phyloP scores from a whole-genome alignment of 35 echinoderm and acorn worm genomes.

The Ophiothrix spiculata region DNA sequence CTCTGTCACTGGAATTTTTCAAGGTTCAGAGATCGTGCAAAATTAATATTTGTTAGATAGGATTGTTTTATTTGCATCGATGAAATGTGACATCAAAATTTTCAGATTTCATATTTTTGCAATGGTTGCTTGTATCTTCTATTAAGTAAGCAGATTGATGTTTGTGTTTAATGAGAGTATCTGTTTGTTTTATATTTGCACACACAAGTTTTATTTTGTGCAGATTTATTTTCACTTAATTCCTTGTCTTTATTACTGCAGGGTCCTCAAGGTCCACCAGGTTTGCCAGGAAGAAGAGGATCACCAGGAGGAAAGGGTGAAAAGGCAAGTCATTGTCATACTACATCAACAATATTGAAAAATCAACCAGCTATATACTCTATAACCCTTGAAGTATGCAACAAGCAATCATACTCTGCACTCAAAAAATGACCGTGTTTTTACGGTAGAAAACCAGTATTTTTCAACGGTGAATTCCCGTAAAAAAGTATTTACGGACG shows the following conservation, averaged over 20 bases:
- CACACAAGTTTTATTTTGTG: not conserved
- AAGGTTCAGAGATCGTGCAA: too few species aligned
- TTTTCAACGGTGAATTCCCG: too few species aligned
- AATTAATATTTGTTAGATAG: too few species aligned
- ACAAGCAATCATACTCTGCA: too few species aligned
- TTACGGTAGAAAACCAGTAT: too few species aligned
- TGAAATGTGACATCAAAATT: not conserved
- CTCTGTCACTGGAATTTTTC: too few species aligned
- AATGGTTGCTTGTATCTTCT: not conserved
- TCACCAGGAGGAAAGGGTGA: slow-evolving; percentile 23
- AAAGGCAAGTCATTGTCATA: slow-evolving; percentile 40
- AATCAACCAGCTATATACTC: too few species aligned
- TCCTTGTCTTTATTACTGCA: not conserved
- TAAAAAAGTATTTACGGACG: too few species aligned
- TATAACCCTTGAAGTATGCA: too few species aligned
- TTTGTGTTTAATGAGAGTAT: not conserved
- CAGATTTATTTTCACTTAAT: not conserved
- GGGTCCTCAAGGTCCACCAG: slow-evolving; percentile 42
- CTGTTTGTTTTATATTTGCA: not conserved
- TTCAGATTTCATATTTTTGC: not conserved
- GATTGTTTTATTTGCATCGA: not conserved
- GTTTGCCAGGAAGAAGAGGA: slow-evolving; percentile 26
- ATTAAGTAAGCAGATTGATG: not conserved
- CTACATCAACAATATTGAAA: too few species aligned
- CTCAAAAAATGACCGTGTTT: too few species aligned